Evolutionary conservation across 2,888 invertebrate genomes (phyloP).

Genomic region (Noctua janthina): DNA sequence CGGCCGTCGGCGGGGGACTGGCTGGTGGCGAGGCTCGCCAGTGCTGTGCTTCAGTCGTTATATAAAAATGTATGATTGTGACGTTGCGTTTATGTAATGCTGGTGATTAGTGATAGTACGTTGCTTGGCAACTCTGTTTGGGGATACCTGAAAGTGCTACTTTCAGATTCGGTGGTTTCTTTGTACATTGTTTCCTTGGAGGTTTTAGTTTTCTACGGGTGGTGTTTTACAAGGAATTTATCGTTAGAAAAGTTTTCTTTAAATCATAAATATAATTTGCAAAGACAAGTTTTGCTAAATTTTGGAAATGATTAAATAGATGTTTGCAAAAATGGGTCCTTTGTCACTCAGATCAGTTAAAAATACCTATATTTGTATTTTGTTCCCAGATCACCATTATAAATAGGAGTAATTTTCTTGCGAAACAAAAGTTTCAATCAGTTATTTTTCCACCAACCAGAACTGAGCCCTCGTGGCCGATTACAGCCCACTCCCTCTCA

Average conservation of each 20-base stretch:
- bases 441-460: background rate
- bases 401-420: too few species aligned
- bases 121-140: constrained; percentile 67
- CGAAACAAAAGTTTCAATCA: too few species aligned
- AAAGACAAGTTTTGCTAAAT: too few species aligned
- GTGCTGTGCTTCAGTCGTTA: constrained; percentile 67
- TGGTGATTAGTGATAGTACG: constrained; percentile 75
- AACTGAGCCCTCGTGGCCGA: background rate
- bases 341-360: background rate
- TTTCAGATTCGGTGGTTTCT: constrained; percentile 61
- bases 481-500: background rate
- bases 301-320: background rate
- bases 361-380: background rate
- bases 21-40: constrained; percentile 18
- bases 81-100: constrained; percentile 74
- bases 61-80: constrained; percentile 77
- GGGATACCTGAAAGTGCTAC: constrained; percentile 68
- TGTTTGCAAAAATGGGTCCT: background rate
- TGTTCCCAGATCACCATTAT: too few species aligned
- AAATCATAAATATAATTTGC: background rate
- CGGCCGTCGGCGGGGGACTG: constrained; percentile 68
- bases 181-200: constrained; percentile 1
- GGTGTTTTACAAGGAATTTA: background rate
- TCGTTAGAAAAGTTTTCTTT: background rate
- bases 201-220: background rate